Evolutionary conservation across 2,797 vertebrate species (phyloP), one percentile per base, ranked within the genome.

Genomic region (Rhinichthys osculus): DNA sequence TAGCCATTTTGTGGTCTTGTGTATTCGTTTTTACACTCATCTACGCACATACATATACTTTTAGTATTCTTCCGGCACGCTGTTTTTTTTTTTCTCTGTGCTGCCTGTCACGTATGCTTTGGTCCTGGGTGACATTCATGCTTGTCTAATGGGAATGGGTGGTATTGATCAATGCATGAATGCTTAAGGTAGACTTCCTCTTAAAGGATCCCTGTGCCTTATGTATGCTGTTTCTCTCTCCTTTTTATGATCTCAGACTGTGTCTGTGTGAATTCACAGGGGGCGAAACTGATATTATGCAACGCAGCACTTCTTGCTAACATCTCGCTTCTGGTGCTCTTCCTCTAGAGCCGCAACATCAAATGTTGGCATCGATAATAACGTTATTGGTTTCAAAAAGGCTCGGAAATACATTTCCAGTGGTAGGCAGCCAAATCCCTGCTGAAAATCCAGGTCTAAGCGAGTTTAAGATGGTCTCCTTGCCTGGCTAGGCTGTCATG

Each of bases 1-100:
- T 82, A 91, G 89, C 90, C 87, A 84, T 72, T 84, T 82, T 81
- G 87, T 27, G 57, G 85, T 91, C 91, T 89, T 89, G 82, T 69
- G 3, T 38, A 11, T 47, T 50, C 67, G 59, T 71, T 71, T 83
- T 88, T 38, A 33, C 27, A 33, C 64, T 42, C 72, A 21, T 77
- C 30, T 72, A 30, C 38, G 16, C 69, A 38, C 78, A 83, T 59
- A 33, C 69, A 38, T 67, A 84, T 78, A 62, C 40, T 70, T 85
- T 76, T 30, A 79, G 57, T 66, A 69, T 66, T 84, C n/a, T 54
- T 40, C n/a, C 1, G 1, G 17, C 72, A 30, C 0, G 10, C 23
- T 50, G 72, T 40, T 23, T 81, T 30, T 30, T 30, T 40, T 23
- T 81, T 30, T 2, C 2, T 66, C 27, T 70, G 59, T 69, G 30